Percentiles rank a stretch among this genome's conserved stretches.
Conservation (phyloP, 2,113 vertebrate genomes). For the Bufo gargarizans region DNA sequence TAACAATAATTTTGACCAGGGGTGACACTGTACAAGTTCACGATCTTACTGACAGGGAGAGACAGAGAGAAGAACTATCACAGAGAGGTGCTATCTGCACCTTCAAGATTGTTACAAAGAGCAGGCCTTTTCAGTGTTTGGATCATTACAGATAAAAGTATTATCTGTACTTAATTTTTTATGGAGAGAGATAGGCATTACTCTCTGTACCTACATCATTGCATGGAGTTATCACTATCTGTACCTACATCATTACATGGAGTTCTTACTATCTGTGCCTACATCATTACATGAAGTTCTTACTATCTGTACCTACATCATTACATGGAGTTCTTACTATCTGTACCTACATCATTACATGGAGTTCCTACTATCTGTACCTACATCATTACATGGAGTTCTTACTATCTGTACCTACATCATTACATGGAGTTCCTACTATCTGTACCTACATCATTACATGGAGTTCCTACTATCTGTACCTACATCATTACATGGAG, state of each 20-base stretch:
- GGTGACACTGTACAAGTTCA: no score
- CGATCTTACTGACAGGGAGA: no score
- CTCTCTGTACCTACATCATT: not conserved
- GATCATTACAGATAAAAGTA: not conserved
- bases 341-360: not conserved
- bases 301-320: not conserved
- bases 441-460: not conserved
- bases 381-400: no score
- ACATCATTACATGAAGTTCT: not conserved
- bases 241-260: no score
- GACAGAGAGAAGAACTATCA: no score
- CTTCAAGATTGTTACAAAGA: not conserved
- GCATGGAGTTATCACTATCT: not conserved
- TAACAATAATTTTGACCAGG: no score
- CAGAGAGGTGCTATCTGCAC: not conserved
- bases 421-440: not conserved
- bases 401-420: no score
- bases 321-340: not conserved
- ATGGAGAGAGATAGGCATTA: not conserved
- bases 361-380: no score
- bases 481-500: not conserved
- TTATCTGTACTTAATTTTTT: not conserved
- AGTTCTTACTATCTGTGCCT: no score
- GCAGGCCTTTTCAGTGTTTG: no score
- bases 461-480: not conserved